phyloP scores from a whole-genome alignment of 1,140 invertebrate species.

The Drosophila ananassae region DNA sequence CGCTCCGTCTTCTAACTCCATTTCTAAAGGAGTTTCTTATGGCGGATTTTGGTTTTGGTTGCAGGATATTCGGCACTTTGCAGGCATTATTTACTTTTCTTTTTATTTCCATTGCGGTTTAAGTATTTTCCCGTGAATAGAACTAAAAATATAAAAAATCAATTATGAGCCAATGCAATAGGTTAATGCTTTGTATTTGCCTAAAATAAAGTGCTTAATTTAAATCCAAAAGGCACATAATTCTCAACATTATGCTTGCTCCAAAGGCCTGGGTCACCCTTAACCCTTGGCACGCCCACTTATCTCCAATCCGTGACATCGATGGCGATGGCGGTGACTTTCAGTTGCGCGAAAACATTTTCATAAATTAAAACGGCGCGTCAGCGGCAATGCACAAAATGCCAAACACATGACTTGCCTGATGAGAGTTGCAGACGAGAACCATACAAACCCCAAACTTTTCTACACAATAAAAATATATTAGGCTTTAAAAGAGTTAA shows the following conservation, averaged over 20 bases:
- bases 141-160: no score
- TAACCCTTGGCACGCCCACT: slow-evolving; percentile 4
- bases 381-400: slow-evolving; percentile 60
- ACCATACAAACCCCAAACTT: not conserved
- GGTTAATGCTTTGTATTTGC: not conserved
- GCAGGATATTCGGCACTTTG: slow-evolving; percentile 72
- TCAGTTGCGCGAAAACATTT: slow-evolving; percentile 54
- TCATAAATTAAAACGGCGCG: slow-evolving; percentile 73
- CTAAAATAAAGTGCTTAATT: not conserved
- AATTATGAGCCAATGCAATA: not conserved
- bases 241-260: slow-evolving; percentile 16
- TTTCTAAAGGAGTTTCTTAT: slow-evolving; percentile 17
- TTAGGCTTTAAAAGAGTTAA: not conserved
- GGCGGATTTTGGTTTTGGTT: slow-evolving; percentile 23
- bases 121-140: slow-evolving; percentile 28
- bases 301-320: slow-evolving; percentile 19
- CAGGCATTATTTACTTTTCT: slow-evolving; percentile 77
- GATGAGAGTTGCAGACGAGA: slow-evolving; percentile 27
- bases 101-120: slow-evolving; percentile 73
- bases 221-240: slow-evolving; percentile 25
- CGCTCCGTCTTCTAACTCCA: slow-evolving; percentile 9
- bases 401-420: slow-evolving; percentile 53
- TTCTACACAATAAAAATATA: slow-evolving; percentile 10
- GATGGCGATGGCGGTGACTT: slow-evolving; percentile 31
- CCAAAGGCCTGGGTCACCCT: slow-evolving; percentile 4